Base-by-base conservation (phyloP, 1,140 invertebrate genomes). In the Camponotus vicinus region DNA sequence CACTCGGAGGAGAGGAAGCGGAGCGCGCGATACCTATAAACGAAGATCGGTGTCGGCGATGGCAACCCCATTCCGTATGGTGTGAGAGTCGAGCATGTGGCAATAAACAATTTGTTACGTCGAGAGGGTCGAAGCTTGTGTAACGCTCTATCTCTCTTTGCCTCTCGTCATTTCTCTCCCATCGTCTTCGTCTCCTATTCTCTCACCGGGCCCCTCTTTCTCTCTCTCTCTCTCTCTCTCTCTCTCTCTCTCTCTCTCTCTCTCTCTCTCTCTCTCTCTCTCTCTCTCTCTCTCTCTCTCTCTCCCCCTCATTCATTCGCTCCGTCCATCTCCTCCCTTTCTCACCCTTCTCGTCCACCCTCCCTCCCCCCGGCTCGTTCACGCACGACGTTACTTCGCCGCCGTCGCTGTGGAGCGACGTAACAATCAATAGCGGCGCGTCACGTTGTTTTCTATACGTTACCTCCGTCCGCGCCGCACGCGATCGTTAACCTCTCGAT, bases 21-120 rank as follows among this genome's bases (percentile, higher is more conserved):
- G 6, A 49, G 6, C 32, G 34, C 11, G n/a, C 21, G 15, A n/a
- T 42, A 57, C 55, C 61, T 66, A 82, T 66, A 52, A 64, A 66
- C 70, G 71, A 86, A 89, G 71, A 85, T 89, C 63, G 87, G 77
- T 66, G 45, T 27, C 32, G 88, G 78, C 69, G 73, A 34, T 27
- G 32, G 40, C 88, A 87, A 75, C 85, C 88, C 88, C 82, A 85
- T 89, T 85, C 75, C 86, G 63, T 70, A 64, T 73, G 57, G 86
- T 90, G 92, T 92, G 92, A 92, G 92, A 93, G 86, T 86, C 70
- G 88, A 92, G 91, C 92, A 92, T 92, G 92, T 93, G 92, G 92
- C 88, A 88, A 93, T 93, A 93, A 93, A 91, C 92, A 93, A 93
- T 93, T 93, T 92, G 92, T 92, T 93, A 90, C 88, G 70, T 70